Evolutionary conservation across 92 coral and sea anemone genomes (phyloP).

Genomic region (Muricea muricata): DNA sequence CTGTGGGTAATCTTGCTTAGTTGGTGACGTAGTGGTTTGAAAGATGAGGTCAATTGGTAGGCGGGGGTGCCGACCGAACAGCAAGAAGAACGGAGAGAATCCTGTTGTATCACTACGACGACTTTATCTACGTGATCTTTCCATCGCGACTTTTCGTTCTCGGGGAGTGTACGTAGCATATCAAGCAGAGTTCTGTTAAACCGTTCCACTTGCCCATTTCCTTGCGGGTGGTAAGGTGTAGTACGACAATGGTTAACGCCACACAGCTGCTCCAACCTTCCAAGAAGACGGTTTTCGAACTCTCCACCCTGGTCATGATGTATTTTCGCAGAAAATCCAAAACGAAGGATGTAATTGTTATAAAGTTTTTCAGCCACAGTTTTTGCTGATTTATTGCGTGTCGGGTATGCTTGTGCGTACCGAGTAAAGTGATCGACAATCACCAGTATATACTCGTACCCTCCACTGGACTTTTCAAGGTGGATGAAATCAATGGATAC

Average conservation of each 20-base stretch:
- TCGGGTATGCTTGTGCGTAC: background rate
- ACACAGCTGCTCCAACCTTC: constrained; percentile 45
- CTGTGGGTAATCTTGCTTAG: background rate
- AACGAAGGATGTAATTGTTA: constrained; percentile 58
- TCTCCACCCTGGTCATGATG: constrained; percentile 1
- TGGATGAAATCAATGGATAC: constrained; percentile 60
- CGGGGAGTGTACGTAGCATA: constrained; percentile 66
- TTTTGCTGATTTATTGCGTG: constrained; percentile 50
- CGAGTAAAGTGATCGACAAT: background rate
- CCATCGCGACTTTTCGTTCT: constrained; percentile 57
- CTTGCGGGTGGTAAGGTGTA: constrained; percentile 34
- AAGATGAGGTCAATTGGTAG: background rate
- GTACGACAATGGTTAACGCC: background rate
- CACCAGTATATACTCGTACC: no score
- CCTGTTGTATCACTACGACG: background rate
- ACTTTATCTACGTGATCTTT: constrained; percentile 56
- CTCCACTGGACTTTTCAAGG: background rate
- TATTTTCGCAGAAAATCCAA: constrained; percentile 42
- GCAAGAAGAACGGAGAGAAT: background rate
- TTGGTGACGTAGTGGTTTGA: background rate
- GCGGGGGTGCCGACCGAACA: background rate
- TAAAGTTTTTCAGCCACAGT: constrained; percentile 58
- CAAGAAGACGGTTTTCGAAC: constrained; percentile 55
- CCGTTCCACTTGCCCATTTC: constrained; percentile 57
- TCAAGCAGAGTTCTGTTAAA: constrained; percentile 15